phyloP scores from a whole-genome alignment of 2,113 vertebrate genomes.

The Clarias macrocephalus region DNA sequence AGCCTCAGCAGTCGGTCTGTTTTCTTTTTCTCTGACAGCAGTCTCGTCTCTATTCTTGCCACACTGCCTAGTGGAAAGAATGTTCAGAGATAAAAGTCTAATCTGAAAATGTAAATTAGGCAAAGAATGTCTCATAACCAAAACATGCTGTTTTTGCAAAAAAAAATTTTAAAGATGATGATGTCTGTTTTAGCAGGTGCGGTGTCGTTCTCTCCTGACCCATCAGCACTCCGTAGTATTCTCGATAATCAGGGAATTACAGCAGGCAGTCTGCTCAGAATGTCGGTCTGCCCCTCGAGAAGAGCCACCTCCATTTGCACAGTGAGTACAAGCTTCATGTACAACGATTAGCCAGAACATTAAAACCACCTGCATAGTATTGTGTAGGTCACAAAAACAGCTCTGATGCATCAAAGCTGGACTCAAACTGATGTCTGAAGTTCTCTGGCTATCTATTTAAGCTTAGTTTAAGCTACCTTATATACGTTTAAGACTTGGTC shows the following conservation, averaged over 20 bases:
- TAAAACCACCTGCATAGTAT: too few species aligned
- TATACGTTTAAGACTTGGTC: too few species aligned
- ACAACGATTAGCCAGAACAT: too few species aligned
- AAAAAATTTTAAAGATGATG: not conserved
- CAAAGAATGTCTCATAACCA: not conserved
- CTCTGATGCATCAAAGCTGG: too few species aligned
- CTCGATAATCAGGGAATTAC: conserved; percentile 65
- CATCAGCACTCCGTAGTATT: conserved; percentile 59
- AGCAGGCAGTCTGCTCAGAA: conserved; percentile 53
- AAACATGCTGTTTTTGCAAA: not conserved
- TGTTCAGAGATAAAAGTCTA: not conserved
- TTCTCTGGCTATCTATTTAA: too few species aligned
- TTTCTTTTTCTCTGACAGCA: not conserved
- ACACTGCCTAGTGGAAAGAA: not conserved
- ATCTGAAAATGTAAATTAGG: too few species aligned
- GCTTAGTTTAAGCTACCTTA: too few species aligned
- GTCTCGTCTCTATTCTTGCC: not conserved
- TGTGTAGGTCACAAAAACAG: too few species aligned
- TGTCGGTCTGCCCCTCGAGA: conserved; percentile 52
- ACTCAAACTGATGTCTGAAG: too few species aligned
- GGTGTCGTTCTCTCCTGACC: conserved; percentile 63
- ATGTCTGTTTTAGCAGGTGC: not conserved
- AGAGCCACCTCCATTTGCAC: conserved; percentile 63
- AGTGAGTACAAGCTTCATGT: conserved; percentile 41
- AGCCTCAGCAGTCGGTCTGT: not conserved